A percentile compares a stretch with the other conserved stretches of the same genome.
Conservation (phyloP, 2,797 vertebrate species). For the Acanthis flammea region DNA sequence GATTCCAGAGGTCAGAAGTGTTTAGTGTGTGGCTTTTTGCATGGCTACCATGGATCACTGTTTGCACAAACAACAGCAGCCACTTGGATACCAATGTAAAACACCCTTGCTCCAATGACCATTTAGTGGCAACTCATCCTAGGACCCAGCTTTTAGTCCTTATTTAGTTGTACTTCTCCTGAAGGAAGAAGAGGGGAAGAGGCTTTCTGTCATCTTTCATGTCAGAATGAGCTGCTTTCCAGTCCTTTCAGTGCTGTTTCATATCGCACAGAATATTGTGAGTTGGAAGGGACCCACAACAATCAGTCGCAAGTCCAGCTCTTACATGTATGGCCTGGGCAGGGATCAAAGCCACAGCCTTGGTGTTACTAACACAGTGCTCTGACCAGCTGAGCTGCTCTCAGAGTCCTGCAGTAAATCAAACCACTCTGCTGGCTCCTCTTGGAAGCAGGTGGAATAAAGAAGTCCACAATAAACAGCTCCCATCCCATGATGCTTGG, state of each 20-base stretch:
- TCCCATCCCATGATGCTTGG: accelerated
- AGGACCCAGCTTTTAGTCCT: neutral
- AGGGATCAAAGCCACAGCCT: neutral
- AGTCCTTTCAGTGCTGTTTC: neutral
- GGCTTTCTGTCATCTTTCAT: neutral
- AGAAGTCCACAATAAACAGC: neutral
- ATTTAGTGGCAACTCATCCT: neutral
- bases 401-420: accelerated
- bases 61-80: slow-evolving; percentile 37
- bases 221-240: neutral
- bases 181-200: neutral
- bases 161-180: slow-evolving; percentile 19
- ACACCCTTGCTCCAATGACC: neutral
- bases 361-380: neutral
- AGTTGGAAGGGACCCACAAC: neutral
- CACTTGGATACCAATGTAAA: slow-evolving; percentile 19
- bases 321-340: accelerated
- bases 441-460: neutral
- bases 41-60: neutral
- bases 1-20: neutral
- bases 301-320: neutral
- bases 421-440: neutral
- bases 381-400: neutral
- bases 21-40: neutral
- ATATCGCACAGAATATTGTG: neutral